Base-by-base conservation (phyloP, 2,113 vertebrate genomes). In the Clarias macrocephalus region DNA sequence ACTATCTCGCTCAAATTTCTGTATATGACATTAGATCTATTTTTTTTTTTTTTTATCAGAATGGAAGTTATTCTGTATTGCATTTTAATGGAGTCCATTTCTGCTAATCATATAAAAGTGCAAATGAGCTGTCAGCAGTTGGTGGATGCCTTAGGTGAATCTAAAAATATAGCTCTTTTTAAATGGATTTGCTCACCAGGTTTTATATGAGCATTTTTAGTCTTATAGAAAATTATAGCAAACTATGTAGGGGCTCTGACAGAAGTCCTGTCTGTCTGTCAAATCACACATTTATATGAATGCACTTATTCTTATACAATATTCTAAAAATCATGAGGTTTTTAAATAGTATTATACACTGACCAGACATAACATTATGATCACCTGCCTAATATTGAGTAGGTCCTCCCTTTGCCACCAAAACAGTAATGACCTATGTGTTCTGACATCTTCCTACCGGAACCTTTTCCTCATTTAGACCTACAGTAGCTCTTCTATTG, bases 61-160 rank as follows among this genome's bases (percentile, higher is more conserved):
- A 48, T 68, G n/a, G 21, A 68, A 57, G 33, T 12, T 19, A 21
- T 80, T 57, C 65, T 57, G 82, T 11, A 86, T 77, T 83, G 57
- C n/a, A 30, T 73, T 83, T 83, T 62, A 87, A 65, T 76, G 48
- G 73, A 73, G 73, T 87, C 60, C 56, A 23, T 87, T 87, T 70
- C 57, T 56, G 33, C 68, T 82, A 77, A 56, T 37, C 75, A 15
- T 57, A 30, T 82, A 30, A 76, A n/a, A 73, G 75, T 66, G 73
- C 25, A 82, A 77, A 56, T 77, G 30, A 65, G 9, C 25, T 83
- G 59, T 70, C 52, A 66, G 85, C 16, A 66, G 13, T 21, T 80
- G 48, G 11, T 57, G 76, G 7, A 77, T 80, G 76, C 66, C 23
- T 56, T 62, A 21, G 72, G 66, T 83, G 65, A 72, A 72, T 84